Conservation (phyloP, 2,888 invertebrate genomes). For the Deilephila porcellus region DNA sequence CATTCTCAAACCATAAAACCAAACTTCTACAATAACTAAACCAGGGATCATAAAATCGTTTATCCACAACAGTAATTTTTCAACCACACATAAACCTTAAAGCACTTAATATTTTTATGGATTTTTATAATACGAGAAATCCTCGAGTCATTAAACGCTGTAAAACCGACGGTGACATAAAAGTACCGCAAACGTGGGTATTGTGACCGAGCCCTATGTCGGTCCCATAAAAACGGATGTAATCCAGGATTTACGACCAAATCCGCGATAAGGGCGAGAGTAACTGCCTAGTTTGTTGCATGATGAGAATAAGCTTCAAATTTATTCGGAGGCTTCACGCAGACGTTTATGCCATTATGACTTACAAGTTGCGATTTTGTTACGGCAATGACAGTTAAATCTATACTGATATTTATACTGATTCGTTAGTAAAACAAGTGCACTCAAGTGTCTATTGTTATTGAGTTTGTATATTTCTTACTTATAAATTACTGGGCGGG, state of each 20-base stretch:
- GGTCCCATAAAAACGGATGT: slow-evolving; percentile 33
- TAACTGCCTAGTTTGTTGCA: slow-evolving; percentile 33
- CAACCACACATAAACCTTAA: slow-evolving; percentile 13
- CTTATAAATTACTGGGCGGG: too few species aligned
- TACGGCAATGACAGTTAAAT: neutral
- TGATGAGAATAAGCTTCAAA: slow-evolving; percentile 24
- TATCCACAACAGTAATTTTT: slow-evolving; percentile 25
- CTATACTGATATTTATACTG: too few species aligned
- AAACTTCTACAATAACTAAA: neutral
- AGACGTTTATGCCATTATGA: neutral
- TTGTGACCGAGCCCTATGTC: slow-evolving; percentile 18
- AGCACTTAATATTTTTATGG: slow-evolving; percentile 24
- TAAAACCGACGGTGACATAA: slow-evolving; percentile 21
- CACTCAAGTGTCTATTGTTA: too few species aligned
- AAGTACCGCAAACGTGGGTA: slow-evolving; percentile 8
- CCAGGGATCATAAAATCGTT: slow-evolving; percentile 13
- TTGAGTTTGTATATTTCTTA: too few species aligned
- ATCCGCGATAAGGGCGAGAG: slow-evolving; percentile 34
- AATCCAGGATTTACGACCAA: slow-evolving; percentile 37
- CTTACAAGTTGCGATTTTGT: neutral
- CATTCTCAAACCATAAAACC: neutral
- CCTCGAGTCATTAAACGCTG: slow-evolving; percentile 22
- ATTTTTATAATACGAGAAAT: slow-evolving; percentile 24
- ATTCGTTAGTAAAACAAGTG: too few species aligned
- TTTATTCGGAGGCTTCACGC: slow-evolving; percentile 16